phyloP scores from a whole-genome alignment of 2,888 invertebrate genomes.

The Dynastes tityus region DNA sequence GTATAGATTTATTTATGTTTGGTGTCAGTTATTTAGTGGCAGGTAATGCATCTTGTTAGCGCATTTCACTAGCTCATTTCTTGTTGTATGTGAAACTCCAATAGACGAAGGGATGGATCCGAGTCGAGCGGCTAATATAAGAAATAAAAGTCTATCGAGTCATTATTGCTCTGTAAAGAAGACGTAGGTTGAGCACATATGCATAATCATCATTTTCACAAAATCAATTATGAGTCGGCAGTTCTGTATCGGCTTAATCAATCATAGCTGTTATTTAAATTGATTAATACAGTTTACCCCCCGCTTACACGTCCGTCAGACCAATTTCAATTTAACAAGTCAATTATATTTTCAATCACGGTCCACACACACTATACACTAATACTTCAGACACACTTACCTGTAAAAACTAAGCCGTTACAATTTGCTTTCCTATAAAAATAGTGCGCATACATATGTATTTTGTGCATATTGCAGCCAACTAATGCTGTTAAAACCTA shows the following conservation, averaged over 20 bases:
- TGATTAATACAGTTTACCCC: conserved; percentile 67
- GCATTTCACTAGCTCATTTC: background rate
- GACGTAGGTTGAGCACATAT: conserved; percentile 50
- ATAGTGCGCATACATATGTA: no score
- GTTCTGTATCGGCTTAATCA: conserved; percentile 68
- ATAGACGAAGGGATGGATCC: conserved; percentile 32
- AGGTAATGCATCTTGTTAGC: conserved; percentile 36
- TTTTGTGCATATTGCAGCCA: no score
- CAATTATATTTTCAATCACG: conserved; percentile 66
- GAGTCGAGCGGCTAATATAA: conserved; percentile 51
- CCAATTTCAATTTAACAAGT: conserved; percentile 71
- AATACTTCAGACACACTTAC: conserved; percentile 20
- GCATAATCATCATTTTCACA: conserved; percentile 60
- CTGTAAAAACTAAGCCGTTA: background rate
- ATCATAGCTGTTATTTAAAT: conserved; percentile 68
- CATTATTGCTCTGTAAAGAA: conserved; percentile 45
- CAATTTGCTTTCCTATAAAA: no score
- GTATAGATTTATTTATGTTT: conserved; percentile 11
- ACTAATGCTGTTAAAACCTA: no score
- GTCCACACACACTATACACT: conserved; percentile 33
- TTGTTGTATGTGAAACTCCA: background rate
- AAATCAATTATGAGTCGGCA: conserved; percentile 67
- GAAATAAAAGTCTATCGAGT: conserved; percentile 55
- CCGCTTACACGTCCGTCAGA: conserved; percentile 66
- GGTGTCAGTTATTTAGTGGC: conserved; percentile 31